Conservation (phyloP, 2,113 vertebrate species). For the Galbula dea region DNA sequence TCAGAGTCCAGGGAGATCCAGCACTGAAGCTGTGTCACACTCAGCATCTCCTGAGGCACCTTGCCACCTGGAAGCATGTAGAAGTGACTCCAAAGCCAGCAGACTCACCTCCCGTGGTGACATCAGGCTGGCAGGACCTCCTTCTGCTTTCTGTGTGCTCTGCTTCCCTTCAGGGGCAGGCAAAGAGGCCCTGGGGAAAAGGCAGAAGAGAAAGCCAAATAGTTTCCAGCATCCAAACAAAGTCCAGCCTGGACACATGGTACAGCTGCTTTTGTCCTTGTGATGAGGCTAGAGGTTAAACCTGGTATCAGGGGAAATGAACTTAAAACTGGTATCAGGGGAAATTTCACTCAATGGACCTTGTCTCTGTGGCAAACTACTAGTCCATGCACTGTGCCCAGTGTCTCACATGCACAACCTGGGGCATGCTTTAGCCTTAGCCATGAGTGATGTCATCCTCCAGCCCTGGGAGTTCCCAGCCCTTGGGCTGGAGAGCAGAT, state of each 20-base stretch:
- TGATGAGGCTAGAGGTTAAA: too few relatives aligned
- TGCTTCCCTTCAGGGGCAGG: background rate
- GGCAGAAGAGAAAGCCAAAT: background rate
- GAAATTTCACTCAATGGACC: too few relatives aligned
- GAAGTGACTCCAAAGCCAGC: background rate
- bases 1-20: background rate
- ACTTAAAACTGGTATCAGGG: too few relatives aligned
- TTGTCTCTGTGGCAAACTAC: accelerated
- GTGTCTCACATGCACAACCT: accelerated
- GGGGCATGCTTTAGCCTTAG: accelerated
- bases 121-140: background rate
- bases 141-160: accelerated
- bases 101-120: background rate
- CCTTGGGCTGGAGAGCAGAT: background rate
- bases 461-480: accelerated
- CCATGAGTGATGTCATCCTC: too few relatives aligned
- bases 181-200: too few relatives aligned
- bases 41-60: background rate
- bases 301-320: too few relatives aligned
- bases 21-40: background rate
- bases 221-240: background rate
- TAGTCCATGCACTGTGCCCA: accelerated
- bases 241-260: too few relatives aligned
- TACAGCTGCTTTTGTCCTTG: too few relatives aligned
- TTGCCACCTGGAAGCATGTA: background rate